These are phyloP conservation scores for Bruchidius siliquastri DNA, from an alignment of 2,888 invertebrate genomes.

Conservation along the genomic window DNA sequence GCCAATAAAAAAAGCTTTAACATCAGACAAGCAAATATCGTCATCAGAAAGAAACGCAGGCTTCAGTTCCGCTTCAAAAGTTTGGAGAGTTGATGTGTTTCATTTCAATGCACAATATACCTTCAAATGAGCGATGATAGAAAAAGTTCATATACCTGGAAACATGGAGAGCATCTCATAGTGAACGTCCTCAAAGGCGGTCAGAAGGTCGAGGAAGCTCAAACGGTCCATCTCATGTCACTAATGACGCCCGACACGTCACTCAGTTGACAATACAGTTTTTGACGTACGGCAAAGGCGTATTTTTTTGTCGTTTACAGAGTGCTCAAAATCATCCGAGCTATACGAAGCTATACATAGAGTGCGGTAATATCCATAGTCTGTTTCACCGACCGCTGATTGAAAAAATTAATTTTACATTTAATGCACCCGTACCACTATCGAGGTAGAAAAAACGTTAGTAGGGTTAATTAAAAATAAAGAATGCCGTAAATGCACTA, in stretches of 20 bases:
- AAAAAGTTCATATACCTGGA: constrained; percentile 2
- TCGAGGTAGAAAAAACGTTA: no score
- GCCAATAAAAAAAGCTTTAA: no score
- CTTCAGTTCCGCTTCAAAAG: no score
- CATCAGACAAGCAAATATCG: no score
- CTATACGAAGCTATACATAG: not conserved
- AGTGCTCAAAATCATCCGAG: not conserved
- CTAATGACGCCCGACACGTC: not conserved
- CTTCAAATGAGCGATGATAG: not conserved
- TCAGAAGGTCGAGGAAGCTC: constrained; percentile 13
- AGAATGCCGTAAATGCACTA: no score
- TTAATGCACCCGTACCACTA: no score
- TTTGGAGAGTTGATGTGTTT: not conserved
- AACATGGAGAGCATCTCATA: constrained; percentile 13
- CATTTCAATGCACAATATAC: not conserved
- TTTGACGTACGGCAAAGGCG: not conserved
- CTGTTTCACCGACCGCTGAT: no score
- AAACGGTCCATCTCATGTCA: constrained; percentile 14
- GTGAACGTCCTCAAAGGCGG: constrained; percentile 11
- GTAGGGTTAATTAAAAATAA: no score
- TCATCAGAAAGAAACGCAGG: no score
- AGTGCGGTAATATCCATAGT: not conserved
- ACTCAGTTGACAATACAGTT: not conserved
- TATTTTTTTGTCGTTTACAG: not conserved
- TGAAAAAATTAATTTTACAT: no score